Conservation (phyloP, 1,140 invertebrate genomes). For the Lepidurus couesii region DNA sequence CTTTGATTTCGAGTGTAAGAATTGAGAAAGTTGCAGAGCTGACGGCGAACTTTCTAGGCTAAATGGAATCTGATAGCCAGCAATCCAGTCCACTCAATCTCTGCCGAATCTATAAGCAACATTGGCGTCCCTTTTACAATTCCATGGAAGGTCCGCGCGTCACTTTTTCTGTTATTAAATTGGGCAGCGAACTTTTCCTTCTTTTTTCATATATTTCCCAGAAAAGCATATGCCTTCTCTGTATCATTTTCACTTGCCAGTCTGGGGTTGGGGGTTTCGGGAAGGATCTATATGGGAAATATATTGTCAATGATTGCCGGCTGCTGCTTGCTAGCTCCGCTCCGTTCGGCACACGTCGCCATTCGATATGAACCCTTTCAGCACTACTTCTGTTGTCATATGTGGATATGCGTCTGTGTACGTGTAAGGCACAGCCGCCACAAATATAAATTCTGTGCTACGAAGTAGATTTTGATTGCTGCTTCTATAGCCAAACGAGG, state of each 20-base stretch:
- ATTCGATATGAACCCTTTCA: background rate
- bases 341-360: background rate
- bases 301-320: constrained; percentile 2
- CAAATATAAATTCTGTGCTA: background rate
- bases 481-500: background rate
- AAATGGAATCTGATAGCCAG: background rate
- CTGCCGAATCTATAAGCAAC: background rate
- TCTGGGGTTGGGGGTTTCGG: background rate
- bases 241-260: background rate
- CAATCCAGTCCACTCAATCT: background rate
- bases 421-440: background rate
- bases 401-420: background rate
- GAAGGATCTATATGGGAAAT: background rate
- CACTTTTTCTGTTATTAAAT: background rate
- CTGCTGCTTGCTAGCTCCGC: background rate
- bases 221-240: background rate
- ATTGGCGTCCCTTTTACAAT: background rate
- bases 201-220: background rate
- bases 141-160: background rate
- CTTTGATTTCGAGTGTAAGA: too few species aligned
- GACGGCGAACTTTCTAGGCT: background rate
- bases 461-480: background rate
- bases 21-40: background rate
- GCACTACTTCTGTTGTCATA: background rate
- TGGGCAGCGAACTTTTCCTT: background rate